phyloP scores from a whole-genome alignment of 92 coral and sea anemone genomes.

The Parazoanthus darwini region DNA sequence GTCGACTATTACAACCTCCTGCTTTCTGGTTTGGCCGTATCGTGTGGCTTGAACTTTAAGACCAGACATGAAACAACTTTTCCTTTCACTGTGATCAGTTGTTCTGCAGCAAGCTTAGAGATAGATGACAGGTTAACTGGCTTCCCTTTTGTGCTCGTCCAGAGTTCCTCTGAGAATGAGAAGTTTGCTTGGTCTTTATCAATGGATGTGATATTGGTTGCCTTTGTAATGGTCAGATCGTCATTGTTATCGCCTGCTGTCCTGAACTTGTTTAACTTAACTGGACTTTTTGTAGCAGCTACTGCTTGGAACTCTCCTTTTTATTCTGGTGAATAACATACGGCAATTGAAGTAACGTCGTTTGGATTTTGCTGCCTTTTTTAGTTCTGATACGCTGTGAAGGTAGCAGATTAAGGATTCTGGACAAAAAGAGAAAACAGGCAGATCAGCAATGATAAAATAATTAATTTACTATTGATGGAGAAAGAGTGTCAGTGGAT shows the following conservation, averaged over 20 bases:
- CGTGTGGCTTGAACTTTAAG: neutral
- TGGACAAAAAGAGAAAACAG: too few relatives aligned
- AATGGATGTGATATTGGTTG: constrained; percentile 23
- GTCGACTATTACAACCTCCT: neutral
- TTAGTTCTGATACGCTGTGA: too few relatives aligned
- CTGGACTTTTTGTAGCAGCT: constrained; percentile 47
- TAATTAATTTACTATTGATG: too few relatives aligned
- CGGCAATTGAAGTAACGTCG: constrained; percentile 42
- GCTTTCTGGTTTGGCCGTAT: constrained; percentile 4
- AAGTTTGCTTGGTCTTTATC: constrained; percentile 18
- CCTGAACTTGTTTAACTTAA: constrained; percentile 29
- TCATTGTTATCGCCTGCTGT: constrained; percentile 9
- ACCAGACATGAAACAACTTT: neutral
- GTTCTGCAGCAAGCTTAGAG: constrained; percentile 37
- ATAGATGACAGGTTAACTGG: constrained; percentile 13
- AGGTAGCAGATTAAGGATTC: too few relatives aligned
- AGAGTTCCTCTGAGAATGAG: constrained; percentile 31
- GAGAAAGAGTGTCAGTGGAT: too few relatives aligned
- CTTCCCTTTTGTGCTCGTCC: neutral
- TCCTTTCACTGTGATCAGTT: constrained; percentile 34
- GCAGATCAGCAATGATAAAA: too few relatives aligned
- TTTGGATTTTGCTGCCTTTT: neutral
- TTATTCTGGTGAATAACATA: constrained; percentile 46
- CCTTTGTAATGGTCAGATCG: constrained; percentile 23
- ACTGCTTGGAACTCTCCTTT: constrained; percentile 37